phyloP scores from a whole-genome alignment of 2,797 vertebrate species.

The Sylvia borin region DNA sequence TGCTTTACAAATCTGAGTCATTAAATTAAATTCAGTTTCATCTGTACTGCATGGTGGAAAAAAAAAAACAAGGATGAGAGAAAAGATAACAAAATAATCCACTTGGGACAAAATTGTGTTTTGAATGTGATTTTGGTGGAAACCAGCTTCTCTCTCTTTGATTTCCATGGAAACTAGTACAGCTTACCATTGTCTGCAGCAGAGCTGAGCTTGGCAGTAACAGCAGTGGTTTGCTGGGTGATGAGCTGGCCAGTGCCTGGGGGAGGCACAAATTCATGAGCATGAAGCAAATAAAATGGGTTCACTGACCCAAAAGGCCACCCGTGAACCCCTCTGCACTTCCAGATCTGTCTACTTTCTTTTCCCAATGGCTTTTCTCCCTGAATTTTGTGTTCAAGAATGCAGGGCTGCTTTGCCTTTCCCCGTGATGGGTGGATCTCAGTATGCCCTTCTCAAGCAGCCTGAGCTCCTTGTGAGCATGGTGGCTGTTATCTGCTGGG shows the following conservation, averaged over 20 bases:
- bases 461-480: background rate
- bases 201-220: slow-evolving; percentile 3
- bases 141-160: slow-evolving; percentile 46
- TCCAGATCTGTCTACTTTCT: background rate
- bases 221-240: background rate
- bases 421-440: background rate
- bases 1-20: background rate
- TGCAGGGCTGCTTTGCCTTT: background rate
- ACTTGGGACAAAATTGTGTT: background rate
- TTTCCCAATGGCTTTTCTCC: background rate
- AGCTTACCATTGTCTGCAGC: slow-evolving; percentile 25
- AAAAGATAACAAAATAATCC: slow-evolving; percentile 33
- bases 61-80: background rate
- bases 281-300: background rate
- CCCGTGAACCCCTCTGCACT: background rate
- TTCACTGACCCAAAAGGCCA: background rate
- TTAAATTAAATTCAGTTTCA: background rate
- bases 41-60: background rate
- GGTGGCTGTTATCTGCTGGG: background rate
- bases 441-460: background rate
- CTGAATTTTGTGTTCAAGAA: background rate
- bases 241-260: background rate
- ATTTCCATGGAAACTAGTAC: slow-evolving; percentile 75
- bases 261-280: background rate
- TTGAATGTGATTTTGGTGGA: slow-evolving; percentile 40